Conservation (phyloP, 2,113 vertebrate species). For the Pitta sordida region DNA sequence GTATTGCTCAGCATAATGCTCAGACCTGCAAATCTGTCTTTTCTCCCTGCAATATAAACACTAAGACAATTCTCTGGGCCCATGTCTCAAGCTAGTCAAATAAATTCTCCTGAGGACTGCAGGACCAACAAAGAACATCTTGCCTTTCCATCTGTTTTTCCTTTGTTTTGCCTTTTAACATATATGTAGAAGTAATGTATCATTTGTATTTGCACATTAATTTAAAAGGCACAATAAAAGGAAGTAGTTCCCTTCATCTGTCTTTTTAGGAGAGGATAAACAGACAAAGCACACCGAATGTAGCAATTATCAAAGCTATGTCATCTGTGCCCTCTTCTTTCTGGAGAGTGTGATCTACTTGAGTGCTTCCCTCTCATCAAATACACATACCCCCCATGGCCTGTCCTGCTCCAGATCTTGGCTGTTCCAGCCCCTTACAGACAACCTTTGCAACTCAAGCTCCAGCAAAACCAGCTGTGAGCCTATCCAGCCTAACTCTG, state of each 20-base stretch:
- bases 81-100: neutral
- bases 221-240: neutral
- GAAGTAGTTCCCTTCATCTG: neutral
- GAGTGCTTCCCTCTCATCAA: neutral
- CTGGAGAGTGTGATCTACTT: neutral
- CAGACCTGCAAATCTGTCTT: neutral
- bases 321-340: neutral
- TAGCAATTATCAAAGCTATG: neutral
- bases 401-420: neutral
- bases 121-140: neutral
- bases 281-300: neutral
- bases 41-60: neutral
- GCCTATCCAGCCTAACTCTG: neutral
- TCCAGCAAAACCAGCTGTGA: neutral
- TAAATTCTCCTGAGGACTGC: neutral
- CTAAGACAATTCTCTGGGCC: neutral
- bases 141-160: neutral
- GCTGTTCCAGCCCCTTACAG: neutral
- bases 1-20: neutral
- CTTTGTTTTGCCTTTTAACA: neutral
- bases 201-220: neutral
- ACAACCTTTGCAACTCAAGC: neutral
- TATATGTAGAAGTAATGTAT: neutral
- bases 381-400: fast-evolving
- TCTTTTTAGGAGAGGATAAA: neutral